Conservation (phyloP, 2,797 vertebrate species). For the Rallus crepitans region DNA sequence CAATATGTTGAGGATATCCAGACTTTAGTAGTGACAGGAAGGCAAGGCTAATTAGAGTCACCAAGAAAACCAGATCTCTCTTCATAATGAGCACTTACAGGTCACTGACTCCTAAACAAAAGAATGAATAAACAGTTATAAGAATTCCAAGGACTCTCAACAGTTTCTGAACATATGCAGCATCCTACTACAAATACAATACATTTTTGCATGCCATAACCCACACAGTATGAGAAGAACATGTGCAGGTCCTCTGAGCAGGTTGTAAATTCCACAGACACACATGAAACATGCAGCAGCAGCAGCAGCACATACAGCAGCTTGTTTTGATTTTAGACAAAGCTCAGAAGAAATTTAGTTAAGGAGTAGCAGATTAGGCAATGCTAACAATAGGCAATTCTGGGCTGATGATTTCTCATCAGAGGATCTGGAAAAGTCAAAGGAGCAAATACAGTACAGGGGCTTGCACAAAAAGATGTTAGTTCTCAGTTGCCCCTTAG, state of each 20-base stretch:
- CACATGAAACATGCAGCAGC: neutral
- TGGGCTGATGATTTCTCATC: neutral
- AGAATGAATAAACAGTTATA: slow-evolving; percentile 74
- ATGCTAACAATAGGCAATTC: neutral
- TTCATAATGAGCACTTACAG: slow-evolving; percentile 84
- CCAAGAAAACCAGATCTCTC: slow-evolving; percentile 78
- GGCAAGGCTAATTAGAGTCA: slow-evolving; percentile 82
- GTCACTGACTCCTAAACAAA: slow-evolving; percentile 77
- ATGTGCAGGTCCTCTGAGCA: neutral
- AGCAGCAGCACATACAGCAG: neutral
- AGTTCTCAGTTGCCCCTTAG: neutral
- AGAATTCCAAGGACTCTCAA: slow-evolving; percentile 56
- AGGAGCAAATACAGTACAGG: neutral
- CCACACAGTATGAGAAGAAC: neutral
- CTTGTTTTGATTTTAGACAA: neutral
- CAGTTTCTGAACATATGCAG: slow-evolving; percentile 23
- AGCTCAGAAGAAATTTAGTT: neutral
- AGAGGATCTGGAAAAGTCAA: neutral
- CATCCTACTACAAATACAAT: neutral
- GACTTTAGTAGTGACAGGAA: slow-evolving; percentile 82
- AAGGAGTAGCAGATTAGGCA: neutral
- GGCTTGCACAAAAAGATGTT: neutral
- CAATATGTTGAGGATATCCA: slow-evolving; percentile 84
- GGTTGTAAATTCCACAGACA: neutral
- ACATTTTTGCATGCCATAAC: neutral